Evolutionary conservation across 2,113 vertebrate species (phyloP).

Genomic region (Microtus oregoni): DNA sequence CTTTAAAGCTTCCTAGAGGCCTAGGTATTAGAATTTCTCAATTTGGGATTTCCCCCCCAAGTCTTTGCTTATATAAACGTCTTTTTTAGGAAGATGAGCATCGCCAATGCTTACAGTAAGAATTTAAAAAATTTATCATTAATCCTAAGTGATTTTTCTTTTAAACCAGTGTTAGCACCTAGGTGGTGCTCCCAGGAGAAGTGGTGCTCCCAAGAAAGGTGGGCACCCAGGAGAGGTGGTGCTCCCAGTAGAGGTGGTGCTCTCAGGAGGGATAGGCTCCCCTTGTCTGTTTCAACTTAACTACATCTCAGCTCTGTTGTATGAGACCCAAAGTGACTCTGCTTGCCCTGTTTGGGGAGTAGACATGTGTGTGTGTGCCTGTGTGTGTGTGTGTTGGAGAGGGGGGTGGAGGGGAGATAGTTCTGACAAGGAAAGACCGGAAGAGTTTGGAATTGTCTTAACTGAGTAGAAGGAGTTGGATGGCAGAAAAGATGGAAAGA

Average conservation of each 20-base stretch:
- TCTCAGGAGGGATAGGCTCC: no score
- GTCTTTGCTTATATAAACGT: background rate
- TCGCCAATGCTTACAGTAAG: background rate
- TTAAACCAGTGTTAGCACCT: background rate
- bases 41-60: background rate
- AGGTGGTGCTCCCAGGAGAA: background rate
- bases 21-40: background rate
- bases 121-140: background rate
- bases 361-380: background rate
- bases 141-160: background rate
- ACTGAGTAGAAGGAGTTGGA: background rate
- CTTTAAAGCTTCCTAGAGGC: background rate
- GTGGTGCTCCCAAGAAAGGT: background rate
- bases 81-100: background rate
- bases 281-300: background rate
- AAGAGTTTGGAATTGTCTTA: background rate
- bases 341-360: background rate
- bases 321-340: background rate
- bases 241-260: background rate
- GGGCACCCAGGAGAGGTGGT: no score
- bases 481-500: slow-evolving; percentile 17
- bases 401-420: background rate
- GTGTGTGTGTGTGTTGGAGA: no score
- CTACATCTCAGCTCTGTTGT: background rate
- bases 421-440: background rate